phyloP scores from a whole-genome alignment of 2,113 vertebrate genomes.

The Crotophaga sulcirostris region DNA sequence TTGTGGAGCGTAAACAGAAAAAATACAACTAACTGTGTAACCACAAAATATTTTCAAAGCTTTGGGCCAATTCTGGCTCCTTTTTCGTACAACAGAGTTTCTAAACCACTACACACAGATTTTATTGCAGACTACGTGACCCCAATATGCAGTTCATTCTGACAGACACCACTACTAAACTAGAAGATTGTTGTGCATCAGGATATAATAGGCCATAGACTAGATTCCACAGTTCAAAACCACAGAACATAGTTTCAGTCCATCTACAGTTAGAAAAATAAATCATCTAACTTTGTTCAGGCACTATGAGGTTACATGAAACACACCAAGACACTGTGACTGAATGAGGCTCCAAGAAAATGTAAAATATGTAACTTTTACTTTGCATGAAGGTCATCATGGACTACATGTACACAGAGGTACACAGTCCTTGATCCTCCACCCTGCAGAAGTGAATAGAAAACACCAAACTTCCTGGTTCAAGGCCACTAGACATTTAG shows the following conservation, averaged over 20 bases:
- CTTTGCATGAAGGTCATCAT: not conserved
- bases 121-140: not conserved
- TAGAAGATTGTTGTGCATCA: not conserved
- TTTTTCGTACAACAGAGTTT: not conserved
- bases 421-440: not conserved
- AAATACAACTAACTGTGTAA: not conserved
- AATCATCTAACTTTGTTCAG: not conserved
- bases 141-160: not conserved
- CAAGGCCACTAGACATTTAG: not conserved
- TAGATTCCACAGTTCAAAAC: not conserved
- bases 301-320: not conserved
- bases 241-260: not conserved
- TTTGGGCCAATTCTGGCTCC: not conserved
- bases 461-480: not conserved
- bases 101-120: not conserved
- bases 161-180: not conserved
- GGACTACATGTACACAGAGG: not conserved
- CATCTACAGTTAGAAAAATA: not conserved
- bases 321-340: not conserved
- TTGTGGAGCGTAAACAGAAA: not conserved
- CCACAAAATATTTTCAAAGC: not conserved
- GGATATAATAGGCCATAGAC: not conserved
- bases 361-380: not conserved
- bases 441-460: not conserved
- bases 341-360: not conserved